A percentile compares a stretch with the other conserved stretches of the same genome.
Conservation (phyloP, 2,113 vertebrate species). For the Cyanistes caeruleus region DNA sequence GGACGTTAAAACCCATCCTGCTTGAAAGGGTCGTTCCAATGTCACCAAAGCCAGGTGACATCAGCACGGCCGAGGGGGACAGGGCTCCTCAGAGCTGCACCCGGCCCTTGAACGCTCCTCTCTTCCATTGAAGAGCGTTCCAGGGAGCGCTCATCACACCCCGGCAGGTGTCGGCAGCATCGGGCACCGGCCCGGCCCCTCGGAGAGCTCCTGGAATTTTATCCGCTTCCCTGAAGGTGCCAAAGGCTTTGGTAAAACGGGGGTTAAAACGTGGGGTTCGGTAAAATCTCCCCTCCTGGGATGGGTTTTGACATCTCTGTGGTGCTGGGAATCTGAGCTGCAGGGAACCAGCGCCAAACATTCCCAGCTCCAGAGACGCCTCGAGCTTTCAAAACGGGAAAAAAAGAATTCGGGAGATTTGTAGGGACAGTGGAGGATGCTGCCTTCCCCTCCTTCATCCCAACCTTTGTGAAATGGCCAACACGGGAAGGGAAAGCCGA, state of each 20-base stretch:
- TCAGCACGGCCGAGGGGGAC: not conserved
- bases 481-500: not conserved
- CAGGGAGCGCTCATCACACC: not conserved
- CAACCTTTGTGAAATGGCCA: not conserved
- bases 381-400: accelerated
- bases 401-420: accelerated
- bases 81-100: not conserved
- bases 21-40: not conserved
- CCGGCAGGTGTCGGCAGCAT: not conserved
- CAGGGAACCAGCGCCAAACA: not conserved
- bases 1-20: not conserved
- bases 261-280: too few relatives aligned
- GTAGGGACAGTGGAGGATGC: accelerated
- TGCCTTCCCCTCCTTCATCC: not conserved
- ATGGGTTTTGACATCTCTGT: not conserved
- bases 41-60: not conserved
- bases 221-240: not conserved
- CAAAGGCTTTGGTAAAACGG: not conserved
- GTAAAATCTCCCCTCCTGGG: accelerated
- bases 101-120: not conserved
- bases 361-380: not conserved
- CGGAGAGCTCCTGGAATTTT: not conserved
- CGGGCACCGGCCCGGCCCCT: not conserved
- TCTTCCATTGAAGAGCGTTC: not conserved
- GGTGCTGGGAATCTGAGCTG: not conserved